A percentile compares a stretch with the other conserved stretches of the same genome.
Evolutionary conservation across 2,113 vertebrate species (phyloP).

Genomic region (Microcebus murinus): DNA sequence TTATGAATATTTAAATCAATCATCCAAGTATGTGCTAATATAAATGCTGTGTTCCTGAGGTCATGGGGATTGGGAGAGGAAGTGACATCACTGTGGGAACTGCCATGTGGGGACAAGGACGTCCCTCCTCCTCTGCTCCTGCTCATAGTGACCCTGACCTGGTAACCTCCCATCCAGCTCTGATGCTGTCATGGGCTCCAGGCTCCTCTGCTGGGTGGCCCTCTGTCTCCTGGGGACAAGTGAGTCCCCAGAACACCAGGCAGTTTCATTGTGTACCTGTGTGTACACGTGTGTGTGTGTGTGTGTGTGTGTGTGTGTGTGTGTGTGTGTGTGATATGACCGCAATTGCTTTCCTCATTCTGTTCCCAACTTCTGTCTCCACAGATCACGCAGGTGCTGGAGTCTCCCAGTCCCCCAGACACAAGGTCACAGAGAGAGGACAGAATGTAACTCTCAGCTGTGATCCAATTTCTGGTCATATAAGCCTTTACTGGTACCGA

Average conservation of each 20-base stretch:
- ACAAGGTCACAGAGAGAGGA: background rate
- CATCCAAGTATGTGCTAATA: too few species aligned
- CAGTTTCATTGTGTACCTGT: background rate
- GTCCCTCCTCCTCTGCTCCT: rapidly evolving
- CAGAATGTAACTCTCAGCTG: background rate
- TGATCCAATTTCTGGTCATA: background rate
- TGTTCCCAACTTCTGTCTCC: too few species aligned
- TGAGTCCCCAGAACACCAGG: background rate
- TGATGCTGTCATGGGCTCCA: background rate
- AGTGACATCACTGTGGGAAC: background rate
- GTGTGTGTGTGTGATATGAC: too few species aligned
- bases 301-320: background rate
- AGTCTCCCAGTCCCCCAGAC: background rate
- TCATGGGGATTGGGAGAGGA: background rate
- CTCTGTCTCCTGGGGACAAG: background rate
- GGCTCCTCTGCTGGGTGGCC: background rate
- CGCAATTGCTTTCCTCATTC: too few species aligned
- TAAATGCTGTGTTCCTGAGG: background rate
- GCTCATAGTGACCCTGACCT: background rate
- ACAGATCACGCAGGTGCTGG: too few species aligned
- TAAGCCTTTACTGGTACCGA: background rate
- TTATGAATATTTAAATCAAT: background rate
- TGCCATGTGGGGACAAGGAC: background rate
- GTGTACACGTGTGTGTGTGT: too few species aligned
- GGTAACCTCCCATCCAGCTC: background rate